Evolutionary conservation across 30 jellyfish, hydroid and myxozoan species (phyloP).

Genomic region (Calvadosia cruxmelitensis): DNA sequence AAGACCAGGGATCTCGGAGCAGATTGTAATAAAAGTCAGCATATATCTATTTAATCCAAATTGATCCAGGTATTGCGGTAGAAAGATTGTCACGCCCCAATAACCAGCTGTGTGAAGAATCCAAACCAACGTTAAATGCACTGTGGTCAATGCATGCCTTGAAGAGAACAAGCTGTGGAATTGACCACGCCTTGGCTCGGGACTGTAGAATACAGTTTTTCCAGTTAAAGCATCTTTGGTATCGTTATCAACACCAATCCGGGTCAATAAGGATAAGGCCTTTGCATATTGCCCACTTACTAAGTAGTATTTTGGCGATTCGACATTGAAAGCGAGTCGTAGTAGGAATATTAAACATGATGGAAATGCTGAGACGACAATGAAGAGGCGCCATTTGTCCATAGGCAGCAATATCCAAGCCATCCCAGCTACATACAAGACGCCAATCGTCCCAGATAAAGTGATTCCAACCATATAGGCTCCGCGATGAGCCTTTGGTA

Average conservation of each 20-base stretch:
- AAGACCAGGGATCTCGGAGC: conserved; percentile 36
- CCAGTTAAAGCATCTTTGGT: conserved; percentile 6
- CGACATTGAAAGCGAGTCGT: conserved; percentile 23
- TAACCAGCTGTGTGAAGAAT: conserved; percentile 37
- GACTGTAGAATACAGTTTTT: not conserved
- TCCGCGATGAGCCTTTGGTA: conserved; percentile 33
- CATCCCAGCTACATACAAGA: conserved; percentile 40
- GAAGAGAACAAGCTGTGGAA: conserved; percentile 8
- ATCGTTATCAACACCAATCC: conserved; percentile 18
- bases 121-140: conserved; percentile 28
- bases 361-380: conserved; percentile 24
- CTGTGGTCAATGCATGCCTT: conserved; percentile 5
- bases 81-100: conserved; percentile 47
- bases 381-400: conserved; percentile 17
- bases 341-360: conserved; percentile 6
- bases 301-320: conserved; percentile 38
- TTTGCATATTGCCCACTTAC: conserved; percentile 26
- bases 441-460: conserved; percentile 41
- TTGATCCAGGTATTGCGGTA: conserved; percentile 27
- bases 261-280: conserved; percentile 14
- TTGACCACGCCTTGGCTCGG: not conserved
- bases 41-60: conserved; percentile 30
- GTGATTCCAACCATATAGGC: conserved; percentile 18
- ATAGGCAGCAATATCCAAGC: conserved; percentile 45
- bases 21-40: conserved; percentile 18